Percentiles rank a stretch among this genome's conserved stretches.
Conservation (phyloP, 2,113 vertebrate species). For the Lontra canadensis region DNA sequence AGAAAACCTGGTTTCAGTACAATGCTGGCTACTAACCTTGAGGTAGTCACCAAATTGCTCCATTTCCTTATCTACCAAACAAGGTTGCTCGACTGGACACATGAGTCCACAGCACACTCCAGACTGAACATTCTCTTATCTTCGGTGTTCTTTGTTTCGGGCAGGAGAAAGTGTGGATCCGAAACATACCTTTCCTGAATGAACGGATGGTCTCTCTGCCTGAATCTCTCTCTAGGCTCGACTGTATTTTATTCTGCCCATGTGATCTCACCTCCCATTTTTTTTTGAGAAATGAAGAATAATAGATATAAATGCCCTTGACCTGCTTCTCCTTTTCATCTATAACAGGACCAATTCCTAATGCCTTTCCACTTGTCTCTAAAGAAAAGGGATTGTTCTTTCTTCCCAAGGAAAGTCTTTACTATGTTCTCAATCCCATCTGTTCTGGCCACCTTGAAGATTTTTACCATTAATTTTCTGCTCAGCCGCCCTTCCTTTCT, state of each 20-base stretch:
- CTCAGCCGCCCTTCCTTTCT: neutral
- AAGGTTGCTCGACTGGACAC: too few species aligned
- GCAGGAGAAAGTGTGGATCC: fast-evolving
- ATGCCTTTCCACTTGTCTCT: neutral
- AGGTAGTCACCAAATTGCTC: neutral
- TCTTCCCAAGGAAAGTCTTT: neutral
- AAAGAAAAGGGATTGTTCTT: neutral
- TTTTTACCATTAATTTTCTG: neutral
- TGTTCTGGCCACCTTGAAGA: neutral
- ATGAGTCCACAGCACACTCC: fast-evolving
- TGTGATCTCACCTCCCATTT: neutral
- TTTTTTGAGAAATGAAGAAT: neutral
- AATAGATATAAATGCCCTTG: neutral
- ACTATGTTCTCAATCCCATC: too few species aligned
- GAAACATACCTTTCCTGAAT: neutral
- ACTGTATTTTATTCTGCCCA: neutral
- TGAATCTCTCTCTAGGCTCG: neutral
- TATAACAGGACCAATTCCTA: neutral
- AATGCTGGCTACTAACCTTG: neutral
- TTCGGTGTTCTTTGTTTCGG: neutral
- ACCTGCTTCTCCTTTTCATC: neutral
- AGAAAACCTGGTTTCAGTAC: neutral
- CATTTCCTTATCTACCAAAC: neutral
- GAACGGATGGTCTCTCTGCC: neutral
- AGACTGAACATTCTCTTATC: neutral